These are phyloP conservation scores for Tetropium fuscum DNA, from an alignment of 2,888 invertebrate genomes.

Conservation along the genomic window DNA sequence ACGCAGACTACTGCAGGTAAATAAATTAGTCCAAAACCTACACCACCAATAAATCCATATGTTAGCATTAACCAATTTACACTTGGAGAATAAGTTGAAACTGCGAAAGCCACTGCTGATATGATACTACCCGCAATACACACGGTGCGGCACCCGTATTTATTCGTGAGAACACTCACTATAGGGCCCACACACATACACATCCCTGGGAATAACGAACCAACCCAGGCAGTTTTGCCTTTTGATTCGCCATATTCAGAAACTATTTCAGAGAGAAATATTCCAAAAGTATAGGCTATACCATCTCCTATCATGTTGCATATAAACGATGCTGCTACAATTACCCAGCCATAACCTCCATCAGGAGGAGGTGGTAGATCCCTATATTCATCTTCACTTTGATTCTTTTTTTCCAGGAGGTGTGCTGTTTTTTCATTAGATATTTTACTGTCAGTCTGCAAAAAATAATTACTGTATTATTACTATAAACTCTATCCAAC, in stretches of 20 bases:
- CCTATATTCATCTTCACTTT: constrained; percentile 76
- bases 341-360: constrained; percentile 94
- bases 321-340: constrained; percentile 96
- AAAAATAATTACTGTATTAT: too few species aligned
- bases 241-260: constrained; percentile 85
- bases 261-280: constrained; percentile 86
- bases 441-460: constrained; percentile 7
- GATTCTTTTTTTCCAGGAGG: constrained; percentile 58
- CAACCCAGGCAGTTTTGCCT: constrained; percentile 94
- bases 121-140: constrained; percentile 93
- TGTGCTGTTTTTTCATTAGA: background rate
- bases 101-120: constrained; percentile 85
- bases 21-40: constrained; percentile 63
- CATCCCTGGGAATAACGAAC: constrained; percentile 93
- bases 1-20: constrained; percentile 97
- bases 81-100: constrained; percentile 86
- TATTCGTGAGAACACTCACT: constrained; percentile 95
- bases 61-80: constrained; percentile 91
- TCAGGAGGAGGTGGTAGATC: constrained; percentile 89
- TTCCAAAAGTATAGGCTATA: constrained; percentile 97
- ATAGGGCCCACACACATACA: constrained; percentile 95
- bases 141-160: constrained; percentile 93
- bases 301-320: constrained; percentile 99
- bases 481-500: too few species aligned
- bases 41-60: constrained; percentile 78